Evolutionary conservation across 1,140 invertebrate genomes (phyloP), one percentile per base, ranked within the genome.

Genomic region (Popillia japonica): DNA sequence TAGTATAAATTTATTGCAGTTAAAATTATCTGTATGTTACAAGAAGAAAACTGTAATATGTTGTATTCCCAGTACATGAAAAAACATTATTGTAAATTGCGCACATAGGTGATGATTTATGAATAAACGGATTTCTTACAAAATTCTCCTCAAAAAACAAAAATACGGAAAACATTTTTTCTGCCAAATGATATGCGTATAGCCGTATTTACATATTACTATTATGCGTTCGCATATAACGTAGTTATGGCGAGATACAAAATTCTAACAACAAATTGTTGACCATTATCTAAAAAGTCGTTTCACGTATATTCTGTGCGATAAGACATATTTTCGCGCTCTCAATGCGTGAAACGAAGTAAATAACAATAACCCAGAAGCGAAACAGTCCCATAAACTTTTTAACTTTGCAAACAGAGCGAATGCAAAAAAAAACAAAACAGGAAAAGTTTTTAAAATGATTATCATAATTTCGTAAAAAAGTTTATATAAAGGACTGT

Each of bases 381-480:
- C 61, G 61, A 22, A 68, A 22, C 61, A 68, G 61, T 68, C 20
- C 22, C 20, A 68, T 68, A 68, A 68, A 68, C 61, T 68, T 68
- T 68, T 68, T 68, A 68, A 27, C 61, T 68, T 68, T 27, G 27
- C 61, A 68, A 68, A 68, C 61, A 34, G 27, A 68, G 27, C 61
- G 61, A 68, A 68, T 27, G 17, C 61, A 68, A 68, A 55, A 55
- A 68, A 68, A 34, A 20, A 22, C 61, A 14, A 14, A 68, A 68
- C 22, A 27, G 10, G 61, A 68, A 68, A 68, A 68, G 61, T 68
- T 68, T 68, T 68, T 10, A 27, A 68, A 68, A 22, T 68, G 61
- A 68, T 68, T 68, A 68, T 68, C 22, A 68, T 68, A 68, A 68
- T 68, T 68, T 68, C 8, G 61, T 23, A 68, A 68, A 68, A 68